Base-by-base conservation (phyloP, 2,113 vertebrate species). In the Prunella fulvescens region DNA sequence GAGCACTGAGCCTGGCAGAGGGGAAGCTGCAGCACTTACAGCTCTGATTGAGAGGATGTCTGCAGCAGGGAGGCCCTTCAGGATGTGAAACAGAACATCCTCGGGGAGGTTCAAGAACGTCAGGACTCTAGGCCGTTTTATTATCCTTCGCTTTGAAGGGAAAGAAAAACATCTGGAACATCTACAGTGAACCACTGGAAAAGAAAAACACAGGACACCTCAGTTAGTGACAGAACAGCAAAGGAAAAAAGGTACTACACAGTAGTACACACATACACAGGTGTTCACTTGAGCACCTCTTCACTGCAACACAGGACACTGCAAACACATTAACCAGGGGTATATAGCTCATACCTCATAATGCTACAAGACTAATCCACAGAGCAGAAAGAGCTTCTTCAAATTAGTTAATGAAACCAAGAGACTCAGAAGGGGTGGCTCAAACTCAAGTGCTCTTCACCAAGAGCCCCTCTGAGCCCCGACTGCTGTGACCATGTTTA, bases 161-260 rank as follows among this genome's bases (percentile, higher is more conserved):
- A 99, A 95, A 6, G 98, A 98, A 96, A 98, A 99, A 91, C 99
- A 99, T 98, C 99, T 99, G 97, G 98, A 98, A 96, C 99, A 99
- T 81, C 98, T 98, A 95, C 99, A 99, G 96, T 99, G 99, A 94
- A 99, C 92, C 85, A 98, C 98, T 98, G 86, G 31, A 93, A 91
- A 62, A 56, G 70, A 90, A 81, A 89, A 91, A 12, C 35, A 37
- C 2, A 1, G 11, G 44, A 39, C 50, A 84, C 11, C 18, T 77
- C 54, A 7, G 35, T 91, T 44, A 90, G 51, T 4, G 47, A 56
- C 3, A 23, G 45, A 65, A 33, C 19, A 58, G 48, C 1, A 67
- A 4, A 62, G 31, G 19, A 4, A 7, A 62, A 60, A 62, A 57
- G 16, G 24, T n/a, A 57, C 23, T 23, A 37, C 7, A 33, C 42